Percentiles rank a stretch among this genome's conserved stretches.
Conservation (phyloP, 2,888 invertebrate genomes). For the Cosmopolites sordidus region DNA sequence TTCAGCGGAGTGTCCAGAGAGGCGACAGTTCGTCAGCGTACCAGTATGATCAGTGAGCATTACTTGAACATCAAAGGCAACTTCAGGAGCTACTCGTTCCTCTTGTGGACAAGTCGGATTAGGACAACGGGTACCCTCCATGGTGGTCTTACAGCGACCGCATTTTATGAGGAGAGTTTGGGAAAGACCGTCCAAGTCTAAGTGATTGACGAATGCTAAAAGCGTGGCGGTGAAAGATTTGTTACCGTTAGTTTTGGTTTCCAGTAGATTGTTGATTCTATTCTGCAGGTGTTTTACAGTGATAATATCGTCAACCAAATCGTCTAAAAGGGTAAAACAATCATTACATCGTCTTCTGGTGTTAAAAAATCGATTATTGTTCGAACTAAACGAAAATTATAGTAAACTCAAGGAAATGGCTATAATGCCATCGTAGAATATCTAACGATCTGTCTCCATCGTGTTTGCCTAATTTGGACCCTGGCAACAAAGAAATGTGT, state of each 20-base stretch:
- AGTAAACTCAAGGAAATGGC: too few relatives aligned
- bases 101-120: conserved; percentile 46
- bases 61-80: conserved; percentile 58
- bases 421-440: too few relatives aligned
- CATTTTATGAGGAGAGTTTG: conserved; percentile 44
- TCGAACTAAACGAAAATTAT: too few relatives aligned
- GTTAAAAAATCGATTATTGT: too few relatives aligned
- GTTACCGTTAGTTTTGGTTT: conserved; percentile 45
- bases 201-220: conserved; percentile 61
- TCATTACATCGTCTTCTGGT: too few relatives aligned
- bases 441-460: too few relatives aligned
- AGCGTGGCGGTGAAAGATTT: conserved; percentile 67
- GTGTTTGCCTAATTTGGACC: too few relatives aligned
- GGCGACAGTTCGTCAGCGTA: conserved; percentile 55
- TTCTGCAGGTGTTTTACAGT: conserved; percentile 56
- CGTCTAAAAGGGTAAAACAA: too few relatives aligned
- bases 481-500: too few relatives aligned
- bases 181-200: conserved; percentile 63
- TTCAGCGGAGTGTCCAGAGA: conserved; percentile 58
- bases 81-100: conserved; percentile 40
- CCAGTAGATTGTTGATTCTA: conserved; percentile 43
- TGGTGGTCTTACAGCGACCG: conserved; percentile 36
- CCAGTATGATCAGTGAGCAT: conserved; percentile 68
- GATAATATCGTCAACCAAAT: conserved; percentile 56
- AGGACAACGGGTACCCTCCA: conserved; percentile 37